Evolutionary conservation across 2,797 vertebrate genomes (phyloP).

Genomic region (Pipistrellus pipistrellus): DNA sequence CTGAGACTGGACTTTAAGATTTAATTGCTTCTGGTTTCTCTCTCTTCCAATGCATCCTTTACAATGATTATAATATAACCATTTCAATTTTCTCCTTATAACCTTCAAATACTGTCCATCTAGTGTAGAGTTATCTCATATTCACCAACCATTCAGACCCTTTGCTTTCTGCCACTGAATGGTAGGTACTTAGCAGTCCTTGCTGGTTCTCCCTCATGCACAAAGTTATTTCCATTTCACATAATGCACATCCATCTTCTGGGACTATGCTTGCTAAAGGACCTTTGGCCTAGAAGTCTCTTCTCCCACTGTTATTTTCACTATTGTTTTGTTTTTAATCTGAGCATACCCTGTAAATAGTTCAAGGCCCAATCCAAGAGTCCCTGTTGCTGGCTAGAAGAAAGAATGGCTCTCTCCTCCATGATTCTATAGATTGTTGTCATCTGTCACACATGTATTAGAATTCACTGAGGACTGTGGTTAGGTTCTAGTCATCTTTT

Average conservation of each 20-base stretch:
- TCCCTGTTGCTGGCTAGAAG: neutral
- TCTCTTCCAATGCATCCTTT: neutral
- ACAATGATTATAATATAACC: neutral
- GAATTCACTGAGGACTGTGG: neutral
- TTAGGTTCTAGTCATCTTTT: neutral
- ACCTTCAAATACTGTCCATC: neutral
- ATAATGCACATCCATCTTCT: neutral
- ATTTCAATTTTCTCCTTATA: slow-evolving; percentile 15
- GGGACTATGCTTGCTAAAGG: neutral
- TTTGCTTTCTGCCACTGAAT: neutral
- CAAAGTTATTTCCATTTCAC: neutral
- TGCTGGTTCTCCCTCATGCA: neutral
- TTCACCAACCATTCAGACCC: neutral
- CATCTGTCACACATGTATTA: neutral
- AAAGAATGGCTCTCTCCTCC: neutral
- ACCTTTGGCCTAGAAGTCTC: slow-evolving; percentile 3
- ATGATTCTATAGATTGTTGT: neutral
- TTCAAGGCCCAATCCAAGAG: neutral
- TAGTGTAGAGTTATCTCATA: neutral
- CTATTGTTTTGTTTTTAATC: slow-evolving; percentile 17
- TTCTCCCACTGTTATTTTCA: neutral
- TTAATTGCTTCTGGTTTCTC: neutral
- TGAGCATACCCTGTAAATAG: neutral
- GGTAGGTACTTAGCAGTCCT: neutral
- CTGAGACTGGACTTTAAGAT: neutral